Evolutionary conservation across 2,113 vertebrate genomes (phyloP), one percentile per base, ranked within the genome.

Genomic region (Hypocryptadius cinnamomeus): DNA sequence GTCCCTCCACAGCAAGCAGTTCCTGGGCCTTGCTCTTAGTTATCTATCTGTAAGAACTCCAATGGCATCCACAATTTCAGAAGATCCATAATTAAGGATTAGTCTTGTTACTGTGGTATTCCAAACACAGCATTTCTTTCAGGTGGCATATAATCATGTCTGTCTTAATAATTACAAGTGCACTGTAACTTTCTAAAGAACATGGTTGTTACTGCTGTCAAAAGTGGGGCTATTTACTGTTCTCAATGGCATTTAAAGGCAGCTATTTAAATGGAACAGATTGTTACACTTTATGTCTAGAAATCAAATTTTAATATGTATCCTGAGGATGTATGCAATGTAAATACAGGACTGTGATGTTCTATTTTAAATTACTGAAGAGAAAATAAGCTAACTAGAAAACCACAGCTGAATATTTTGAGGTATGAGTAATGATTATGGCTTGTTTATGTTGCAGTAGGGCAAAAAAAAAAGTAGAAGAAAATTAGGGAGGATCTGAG

Each of bases 121-220:
- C 70, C 74, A 94, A 91, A 87, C 81, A 73, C 78, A 69, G 54
- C 54, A 69, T 93, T 92, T 69, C 59, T 92, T 94, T 79, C 84
- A 87, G 80, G 74, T 95, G 94, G 70, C 4, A 1, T 96, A 27
- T 93, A 89, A 91, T 95, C 78, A 77, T n/a, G 50, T 47, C 84
- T 59, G 25, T 69, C 86, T 93, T 87, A 87, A 94, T 94, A 94
- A 95, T 85, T 95, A 60, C 33, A 76, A 93, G 35, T n/a, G 27
- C 40, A 7, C 57, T 82, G 21, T 79, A 87, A 50, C 70, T 79
- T 91, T 87, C 57, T 85, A 18, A 89, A 87, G 91, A 85, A 89
- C 63, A 4, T 79, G 30, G 81, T 82, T 79, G 45, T 85, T 85
- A 85, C 27, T 66, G 63, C 80, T 93, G 91, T 93, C 85, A 72